A percentile compares a stretch with the other conserved stretches of the same genome.
phyloP scores from a whole-genome alignment of 2,888 invertebrate species.

The Stenotaenia linearis region DNA sequence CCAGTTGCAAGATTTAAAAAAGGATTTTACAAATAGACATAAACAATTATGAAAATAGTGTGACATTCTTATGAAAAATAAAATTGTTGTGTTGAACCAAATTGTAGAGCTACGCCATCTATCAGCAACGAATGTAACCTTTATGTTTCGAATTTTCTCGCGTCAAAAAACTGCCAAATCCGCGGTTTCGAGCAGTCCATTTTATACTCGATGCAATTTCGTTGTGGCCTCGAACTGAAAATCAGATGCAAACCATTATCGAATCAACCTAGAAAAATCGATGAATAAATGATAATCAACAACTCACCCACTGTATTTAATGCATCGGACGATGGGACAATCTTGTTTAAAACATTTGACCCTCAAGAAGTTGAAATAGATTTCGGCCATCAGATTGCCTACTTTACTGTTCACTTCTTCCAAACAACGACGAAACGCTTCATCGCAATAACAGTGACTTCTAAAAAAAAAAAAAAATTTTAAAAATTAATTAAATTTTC shows the following conservation, averaged over 20 bases:
- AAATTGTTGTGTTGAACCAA: neutral
- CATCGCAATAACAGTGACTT: conserved; percentile 83
- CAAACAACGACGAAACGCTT: conserved; percentile 72
- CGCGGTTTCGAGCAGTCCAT: conserved; percentile 29
- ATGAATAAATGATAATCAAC: neutral
- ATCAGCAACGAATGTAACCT: neutral
- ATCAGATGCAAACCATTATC: neutral
- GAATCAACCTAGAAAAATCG: neutral
- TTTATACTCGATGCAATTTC: conserved; percentile 31
- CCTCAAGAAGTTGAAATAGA: conserved; percentile 69
- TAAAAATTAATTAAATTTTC: conserved; percentile 2
- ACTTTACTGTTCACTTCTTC: conserved; percentile 64
- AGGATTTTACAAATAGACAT: neutral
- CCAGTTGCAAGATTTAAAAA: neutral
- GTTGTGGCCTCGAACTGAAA: conserved; percentile 20
- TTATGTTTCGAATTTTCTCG: conserved; percentile 8
- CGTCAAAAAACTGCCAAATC: conserved; percentile 33
- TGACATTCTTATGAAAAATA: neutral
- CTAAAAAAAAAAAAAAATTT: conserved; percentile 47
- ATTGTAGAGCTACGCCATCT: conserved; percentile 1
- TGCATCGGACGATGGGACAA: conserved; percentile 39
- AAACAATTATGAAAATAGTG: neutral
- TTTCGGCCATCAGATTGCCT: conserved; percentile 64
- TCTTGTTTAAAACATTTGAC: conserved; percentile 64
- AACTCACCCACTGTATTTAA: conserved; percentile 39